Base-by-base conservation (phyloP, 2,113 vertebrate species). In the Sisor rabdophorus region DNA sequence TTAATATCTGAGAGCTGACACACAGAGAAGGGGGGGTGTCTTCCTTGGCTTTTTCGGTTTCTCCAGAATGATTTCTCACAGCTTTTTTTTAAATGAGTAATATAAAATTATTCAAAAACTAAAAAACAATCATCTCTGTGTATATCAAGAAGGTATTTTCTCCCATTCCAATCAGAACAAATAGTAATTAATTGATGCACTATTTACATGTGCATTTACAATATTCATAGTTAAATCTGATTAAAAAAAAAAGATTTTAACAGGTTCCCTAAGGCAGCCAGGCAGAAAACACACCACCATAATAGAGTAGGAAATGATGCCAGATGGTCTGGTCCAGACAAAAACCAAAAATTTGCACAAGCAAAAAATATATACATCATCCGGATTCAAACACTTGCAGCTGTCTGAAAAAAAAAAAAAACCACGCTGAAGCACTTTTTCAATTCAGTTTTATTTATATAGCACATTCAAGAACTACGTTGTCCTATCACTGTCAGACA, bases 1-100 rank as follows among this genome's bases (percentile, higher is more conserved):
- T 56, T 26, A 80, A 83, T 86, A 77, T 80, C 75, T 79, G 6
- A 24, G 53, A 26, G 75, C 76, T 48, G 77, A 78, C 79, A 77
- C 82, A 83, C 76, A 77, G 71, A 80, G 78, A 54, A 61, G n/a
- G n/a, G 28, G 55, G 64, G 1, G 28, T 73, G 24, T 80, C 22
- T 80, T 75, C 65, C 55, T 28, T 24, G 22, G 60, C 40, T 59
- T 55, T 20, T 79, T 12, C 22, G 26, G 67, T 50, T 47, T 24
- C 52, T 67, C 68, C n/a, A 48, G 40, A 52, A 79, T 80, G 80
- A 73, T 79, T 58, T 77, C 54, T 82, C 82, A 44, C 19, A 40
- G 9, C 2, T 22, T 40, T 40, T 40, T 64, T 54, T 48, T 47
- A 54, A 32, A 58, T 44, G 32, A 68, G 47, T 61, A 50, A 47